Percentiles rank a stretch among this genome's conserved stretches.
Conservation (phyloP, 2,797 vertebrate genomes). For the Sebastiscus albofasciatus region DNA sequence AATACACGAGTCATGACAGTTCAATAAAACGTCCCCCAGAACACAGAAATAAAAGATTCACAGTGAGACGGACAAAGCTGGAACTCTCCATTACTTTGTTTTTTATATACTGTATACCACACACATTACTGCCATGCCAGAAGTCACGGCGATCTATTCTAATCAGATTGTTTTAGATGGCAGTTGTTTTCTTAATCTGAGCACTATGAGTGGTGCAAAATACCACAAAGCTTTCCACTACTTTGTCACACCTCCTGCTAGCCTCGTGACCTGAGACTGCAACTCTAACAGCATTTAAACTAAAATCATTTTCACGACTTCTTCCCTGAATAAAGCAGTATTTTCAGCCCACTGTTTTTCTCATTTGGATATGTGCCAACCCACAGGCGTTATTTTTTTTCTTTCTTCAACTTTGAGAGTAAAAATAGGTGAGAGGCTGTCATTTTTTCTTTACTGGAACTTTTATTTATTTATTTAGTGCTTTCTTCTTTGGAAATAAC, state of each 20-base stretch:
- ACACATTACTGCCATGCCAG: slow-evolving; percentile 1
- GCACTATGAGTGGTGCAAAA: background rate
- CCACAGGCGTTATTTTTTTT: slow-evolving; percentile 4
- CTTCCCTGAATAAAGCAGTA: slow-evolving; percentile 16
- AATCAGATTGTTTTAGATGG: slow-evolving; percentile 13
- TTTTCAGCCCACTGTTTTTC: slow-evolving; percentile 10
- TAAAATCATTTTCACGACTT: background rate
- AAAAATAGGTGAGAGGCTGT: slow-evolving; percentile 65
- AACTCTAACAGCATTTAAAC: slow-evolving; percentile 21
- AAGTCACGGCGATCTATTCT: slow-evolving; percentile 12
- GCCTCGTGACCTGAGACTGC: background rate
- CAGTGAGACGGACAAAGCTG: slow-evolving; percentile 15
- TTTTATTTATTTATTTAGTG: slow-evolving; percentile 51
- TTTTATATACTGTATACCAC: slow-evolving; percentile 2
- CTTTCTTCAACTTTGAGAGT: slow-evolving; percentile 14
- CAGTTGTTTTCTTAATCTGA: background rate
- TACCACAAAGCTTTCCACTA: slow-evolving; percentile 4
- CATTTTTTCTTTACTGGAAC: slow-evolving; percentile 38
- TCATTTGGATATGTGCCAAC: slow-evolving; percentile 54
- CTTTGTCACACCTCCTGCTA: background rate
- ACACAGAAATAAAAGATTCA: slow-evolving; percentile 45
- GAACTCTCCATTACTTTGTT: slow-evolving; percentile 15
- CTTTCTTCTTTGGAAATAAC: slow-evolving; percentile 50
- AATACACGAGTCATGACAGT: slow-evolving; percentile 73
- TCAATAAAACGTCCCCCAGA: slow-evolving; percentile 71